These are phyloP conservation scores for Andrena camellia DNA, from an alignment of 2,888 invertebrate genomes.

Conservation along the genomic window DNA sequence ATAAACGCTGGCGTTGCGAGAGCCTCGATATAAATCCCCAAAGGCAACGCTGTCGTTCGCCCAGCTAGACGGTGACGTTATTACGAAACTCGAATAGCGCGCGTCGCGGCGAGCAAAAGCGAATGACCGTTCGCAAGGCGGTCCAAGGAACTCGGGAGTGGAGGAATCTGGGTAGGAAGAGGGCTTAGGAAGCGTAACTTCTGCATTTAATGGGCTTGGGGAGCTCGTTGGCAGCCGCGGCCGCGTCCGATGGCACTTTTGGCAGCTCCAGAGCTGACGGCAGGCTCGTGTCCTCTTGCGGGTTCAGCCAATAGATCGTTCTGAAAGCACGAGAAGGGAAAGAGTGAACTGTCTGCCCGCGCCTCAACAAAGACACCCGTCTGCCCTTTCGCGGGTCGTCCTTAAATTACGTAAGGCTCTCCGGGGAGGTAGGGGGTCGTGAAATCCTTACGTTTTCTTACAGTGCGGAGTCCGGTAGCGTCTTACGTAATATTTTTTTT, in stretches of 20 bases:
- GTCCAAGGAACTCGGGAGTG: neutral
- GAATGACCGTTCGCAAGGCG: neutral
- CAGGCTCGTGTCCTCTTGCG: slow-evolving; percentile 61
- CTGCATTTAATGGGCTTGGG: slow-evolving; percentile 73
- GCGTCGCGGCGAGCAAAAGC: neutral
- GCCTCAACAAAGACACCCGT: too few relatives aligned
- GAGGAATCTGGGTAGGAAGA: slow-evolving; percentile 8
- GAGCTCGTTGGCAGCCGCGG: slow-evolving; percentile 64
- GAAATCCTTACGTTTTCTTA: too few relatives aligned
- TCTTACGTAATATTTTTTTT: too few relatives aligned
- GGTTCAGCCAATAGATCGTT: slow-evolving; percentile 53
- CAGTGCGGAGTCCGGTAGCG: too few relatives aligned
- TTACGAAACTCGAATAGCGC: neutral
- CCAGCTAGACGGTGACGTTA: neutral
- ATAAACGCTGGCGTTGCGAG: slow-evolving; percentile 4
- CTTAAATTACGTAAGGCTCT: too few relatives aligned
- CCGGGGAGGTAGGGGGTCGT: too few relatives aligned
- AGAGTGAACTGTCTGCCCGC: neutral
- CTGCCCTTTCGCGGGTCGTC: too few relatives aligned
- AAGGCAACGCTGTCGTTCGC: neutral
- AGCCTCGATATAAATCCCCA: neutral
- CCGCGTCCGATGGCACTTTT: slow-evolving; percentile 56
- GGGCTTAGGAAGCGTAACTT: slow-evolving; percentile 46
- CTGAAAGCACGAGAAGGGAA: slow-evolving; percentile 53
- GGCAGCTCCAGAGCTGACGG: slow-evolving; percentile 63